phyloP scores from a whole-genome alignment of 2,888 invertebrate species.

The Drosophila infuscata region DNA sequence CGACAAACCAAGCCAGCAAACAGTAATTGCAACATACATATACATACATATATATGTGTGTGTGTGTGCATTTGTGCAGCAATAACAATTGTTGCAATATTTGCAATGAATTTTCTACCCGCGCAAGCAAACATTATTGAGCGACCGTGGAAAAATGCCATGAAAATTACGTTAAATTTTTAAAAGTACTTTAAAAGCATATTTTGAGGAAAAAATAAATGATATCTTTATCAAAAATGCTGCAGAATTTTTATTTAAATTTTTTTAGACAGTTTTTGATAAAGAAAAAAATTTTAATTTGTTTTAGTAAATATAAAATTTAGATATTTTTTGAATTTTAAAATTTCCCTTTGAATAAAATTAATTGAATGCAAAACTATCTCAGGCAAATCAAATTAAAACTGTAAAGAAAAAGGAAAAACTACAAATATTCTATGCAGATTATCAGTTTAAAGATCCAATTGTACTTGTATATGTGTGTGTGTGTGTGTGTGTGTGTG shows the following conservation, averaged over 20 bases:
- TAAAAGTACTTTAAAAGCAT: neutral
- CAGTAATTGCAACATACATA: constrained; percentile 34
- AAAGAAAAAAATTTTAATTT: no score
- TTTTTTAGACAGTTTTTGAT: neutral
- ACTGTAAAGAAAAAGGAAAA: constrained; percentile 3
- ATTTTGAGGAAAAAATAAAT: neutral
- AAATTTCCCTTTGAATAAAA: neutral
- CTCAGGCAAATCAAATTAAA: constrained; percentile 21
- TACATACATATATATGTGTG: neutral
- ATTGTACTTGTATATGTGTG: constrained; percentile 4
- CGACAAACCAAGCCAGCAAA: constrained; percentile 28
- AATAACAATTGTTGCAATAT: constrained; percentile 45
- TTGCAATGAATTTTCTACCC: constrained; percentile 43
- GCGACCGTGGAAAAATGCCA: constrained; percentile 7
- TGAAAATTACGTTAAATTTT: neutral
- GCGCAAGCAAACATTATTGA: constrained; percentile 14
- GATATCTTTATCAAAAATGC: neutral
- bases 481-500: constrained; percentile 14
- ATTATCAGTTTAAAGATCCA: constrained; percentile 17
- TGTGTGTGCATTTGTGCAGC: neutral
- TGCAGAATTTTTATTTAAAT: neutral
- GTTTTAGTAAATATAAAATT: no score
- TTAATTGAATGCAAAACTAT: constrained; percentile 7
- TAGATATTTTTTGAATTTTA: no score
- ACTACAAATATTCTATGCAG: constrained; percentile 36